Base-by-base conservation (phyloP, 2,888 invertebrate species). In the Phorcus lineatus region DNA sequence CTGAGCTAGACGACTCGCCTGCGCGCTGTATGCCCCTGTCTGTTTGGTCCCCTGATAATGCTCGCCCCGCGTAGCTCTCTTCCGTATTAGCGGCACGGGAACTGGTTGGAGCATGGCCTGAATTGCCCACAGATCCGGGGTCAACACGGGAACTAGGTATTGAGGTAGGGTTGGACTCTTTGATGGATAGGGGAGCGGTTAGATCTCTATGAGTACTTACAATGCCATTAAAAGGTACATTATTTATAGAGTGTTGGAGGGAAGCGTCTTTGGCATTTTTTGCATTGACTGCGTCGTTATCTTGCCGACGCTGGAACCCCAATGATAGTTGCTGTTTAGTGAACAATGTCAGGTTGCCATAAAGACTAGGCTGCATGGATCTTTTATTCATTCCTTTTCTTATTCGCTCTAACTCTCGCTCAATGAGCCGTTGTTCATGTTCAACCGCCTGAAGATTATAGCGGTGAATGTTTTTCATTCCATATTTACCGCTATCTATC, bases 401-500 rank as follows among this genome's bases (percentile, higher is more conserved):
- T 40, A 70, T 70, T 36, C 70, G 28, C 36, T 70, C 70, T 0
- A 70, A 36, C 40, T 70, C 70, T 19, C 40, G 28, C 70, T 70
- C 70, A 13, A 70, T 36, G 31, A 70, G 16, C 7, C 70, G 70
- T 19, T 70, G 70, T 70, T 70, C 70, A 1, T 70, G 70, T 19
- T 70, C 31, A 40, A 31, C 28, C 19, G 28, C 36, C 40, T 70
- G 28, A 9, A 70, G 16, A 13, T 36, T 31, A 36, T 36, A 70
- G 17, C 36, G 28, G 70, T 70, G 70, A 19, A 19, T 36, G 7
- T 70, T 36, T 40, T 70, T 70, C 28, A 77, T 77, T 17, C 87
- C 86, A 47, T 47, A 47, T 67, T 83, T 77, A 55, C 82, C 81
- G 28, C 84, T 83, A 11, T 77, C 82, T 16, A 83, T 74, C 52